Base-by-base conservation (phyloP, 2,888 invertebrate species). In the Chironomus riparius region DNA sequence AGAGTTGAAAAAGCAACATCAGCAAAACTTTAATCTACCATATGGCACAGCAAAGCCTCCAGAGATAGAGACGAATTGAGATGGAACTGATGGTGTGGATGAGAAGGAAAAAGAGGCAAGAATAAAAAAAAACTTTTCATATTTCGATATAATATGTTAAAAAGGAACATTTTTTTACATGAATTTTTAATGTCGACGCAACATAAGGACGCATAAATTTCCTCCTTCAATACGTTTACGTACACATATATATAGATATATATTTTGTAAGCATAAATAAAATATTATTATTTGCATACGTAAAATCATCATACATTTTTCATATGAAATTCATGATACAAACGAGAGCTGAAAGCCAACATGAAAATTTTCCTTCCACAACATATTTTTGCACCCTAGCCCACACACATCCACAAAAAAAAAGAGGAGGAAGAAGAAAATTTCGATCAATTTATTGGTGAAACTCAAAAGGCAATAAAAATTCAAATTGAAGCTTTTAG, bases 401-500 rank as follows among this genome's bases (percentile, higher is more conserved):
- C 50, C 50, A 15, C 4, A 4, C 15, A 15, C 3, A 7, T 3
- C 22, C 28, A 18, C 56, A 18, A 18, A 18, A 56, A 15, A 15
- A 56, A 56, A 56, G 4, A 2, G 65, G n/a, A 24, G n/a, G 24
- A n/a, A 65, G 15, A 3, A 56, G 28, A 56, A 61, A 50, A 50
- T 61, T 62, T 62, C 47, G 62, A 62, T 72, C 62, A 61, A 72
- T 72, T 72, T 72, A 72, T 72, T 61, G 61, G 61, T 5, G 38
- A 72, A 72, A 72, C 62, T 61, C 28, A 28, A 47, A 72, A 72
- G 65, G 72, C 72, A 72, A 72, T 72, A 72, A 72, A 72, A 72
- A 72, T 72, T 72, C 62, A 72, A 72, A 72, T 72, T 72, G 62
- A 72, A 61, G 72, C 72, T 72, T 62, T 72, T 72, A 72, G 72